phyloP scores from a whole-genome alignment of 2,113 vertebrate genomes.

The Arizona elegans region DNA sequence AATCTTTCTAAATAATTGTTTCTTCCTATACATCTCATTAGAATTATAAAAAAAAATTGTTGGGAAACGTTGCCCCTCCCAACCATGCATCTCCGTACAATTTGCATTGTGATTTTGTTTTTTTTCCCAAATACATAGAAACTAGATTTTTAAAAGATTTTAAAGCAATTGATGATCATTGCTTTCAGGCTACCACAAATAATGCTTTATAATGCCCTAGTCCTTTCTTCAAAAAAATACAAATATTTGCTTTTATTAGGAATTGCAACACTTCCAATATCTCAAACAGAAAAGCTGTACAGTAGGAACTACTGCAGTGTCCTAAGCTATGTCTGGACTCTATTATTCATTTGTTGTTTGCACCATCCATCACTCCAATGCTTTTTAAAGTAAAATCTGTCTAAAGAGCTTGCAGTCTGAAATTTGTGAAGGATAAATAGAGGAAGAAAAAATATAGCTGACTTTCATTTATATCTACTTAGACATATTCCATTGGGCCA shows the following conservation, averaged over 20 bases:
- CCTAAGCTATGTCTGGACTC: background rate
- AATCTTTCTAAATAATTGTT: slow-evolving; percentile 39
- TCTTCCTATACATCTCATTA: slow-evolving; percentile 38
- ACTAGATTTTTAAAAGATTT: background rate
- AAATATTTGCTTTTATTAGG: background rate
- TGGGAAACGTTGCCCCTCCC: background rate
- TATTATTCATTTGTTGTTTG: background rate
- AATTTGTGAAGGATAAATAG: background rate
- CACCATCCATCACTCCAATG: background rate
- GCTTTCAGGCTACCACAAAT: background rate
- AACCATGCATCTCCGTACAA: background rate
- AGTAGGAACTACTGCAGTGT: background rate
- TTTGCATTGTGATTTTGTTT: background rate
- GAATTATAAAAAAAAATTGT: background rate
- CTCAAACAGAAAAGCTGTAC: background rate
- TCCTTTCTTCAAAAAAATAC: background rate
- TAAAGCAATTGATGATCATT: background rate
- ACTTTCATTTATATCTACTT: background rate
- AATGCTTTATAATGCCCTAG: background rate
- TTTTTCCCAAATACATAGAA: background rate
- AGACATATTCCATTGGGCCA: background rate
- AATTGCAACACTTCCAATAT: background rate
- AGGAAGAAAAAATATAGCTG: background rate
- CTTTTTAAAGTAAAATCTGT: background rate
- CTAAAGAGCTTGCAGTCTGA: background rate